These are phyloP conservation scores for Platypus cylindrus DNA, from an alignment of 2,888 invertebrate genomes.

Conservation along the genomic window DNA sequence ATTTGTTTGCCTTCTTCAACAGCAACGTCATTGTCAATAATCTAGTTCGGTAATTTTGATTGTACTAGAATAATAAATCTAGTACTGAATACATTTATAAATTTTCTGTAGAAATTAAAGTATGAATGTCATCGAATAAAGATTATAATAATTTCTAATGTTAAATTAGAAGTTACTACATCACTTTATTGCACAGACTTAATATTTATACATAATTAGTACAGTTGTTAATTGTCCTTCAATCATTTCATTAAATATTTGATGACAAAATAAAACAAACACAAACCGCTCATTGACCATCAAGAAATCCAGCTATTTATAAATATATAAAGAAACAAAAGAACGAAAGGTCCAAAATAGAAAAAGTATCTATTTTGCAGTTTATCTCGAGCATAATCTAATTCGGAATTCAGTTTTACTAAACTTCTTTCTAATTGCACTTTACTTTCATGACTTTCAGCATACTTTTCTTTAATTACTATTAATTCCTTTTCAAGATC, in stretches of 20 bases:
- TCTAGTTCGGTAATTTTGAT: too few species aligned
- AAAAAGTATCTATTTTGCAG: constrained; percentile 47
- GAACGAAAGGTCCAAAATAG: constrained; percentile 44
- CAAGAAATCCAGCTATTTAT: constrained; percentile 48
- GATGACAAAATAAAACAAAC: constrained; percentile 33
- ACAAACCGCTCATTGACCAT: constrained; percentile 42
- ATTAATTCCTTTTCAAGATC: constrained; percentile 62
- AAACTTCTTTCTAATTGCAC: constrained; percentile 48
- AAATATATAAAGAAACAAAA: constrained; percentile 47
- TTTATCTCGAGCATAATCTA: constrained; percentile 43
- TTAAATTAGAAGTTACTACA: too few species aligned
- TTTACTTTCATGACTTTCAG: constrained; percentile 49
- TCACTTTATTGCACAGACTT: too few species aligned
- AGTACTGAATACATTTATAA: too few species aligned
- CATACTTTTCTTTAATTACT: constrained; percentile 59
- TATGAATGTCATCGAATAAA: too few species aligned
- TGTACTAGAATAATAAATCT: too few species aligned
- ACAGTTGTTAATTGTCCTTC: too few species aligned
- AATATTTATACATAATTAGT: too few species aligned
- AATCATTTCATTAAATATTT: constrained; percentile 30
- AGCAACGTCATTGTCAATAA: too few species aligned
- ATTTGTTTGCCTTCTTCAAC: too few species aligned
- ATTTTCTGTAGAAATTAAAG: too few species aligned
- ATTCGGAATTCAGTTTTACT: constrained; percentile 44
- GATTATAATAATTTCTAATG: too few species aligned